Evolutionary conservation across 2,888 invertebrate genomes (phyloP), one percentile per base, ranked within the genome.

Genomic region (Drosophila planitibia): DNA sequence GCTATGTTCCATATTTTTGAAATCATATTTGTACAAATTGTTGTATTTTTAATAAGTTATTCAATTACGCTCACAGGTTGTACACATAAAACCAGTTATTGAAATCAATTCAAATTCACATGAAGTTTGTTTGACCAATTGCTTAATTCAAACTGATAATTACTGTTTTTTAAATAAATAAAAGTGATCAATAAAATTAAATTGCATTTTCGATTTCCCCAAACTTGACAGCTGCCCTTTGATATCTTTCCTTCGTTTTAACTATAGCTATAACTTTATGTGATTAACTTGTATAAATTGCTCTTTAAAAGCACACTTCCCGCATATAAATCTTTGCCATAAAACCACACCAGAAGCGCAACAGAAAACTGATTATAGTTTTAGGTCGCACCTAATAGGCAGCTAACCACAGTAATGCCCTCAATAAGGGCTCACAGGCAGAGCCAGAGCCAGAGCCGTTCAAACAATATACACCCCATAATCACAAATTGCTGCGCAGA

Each of bases 331-430:
- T n/a, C 41, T n/a, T 2, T 2, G 25, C 25, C 25, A 25, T 47
- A 47, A 25, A 16, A 47, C 2, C 2, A 6, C 44, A 22, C 41
- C 2, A 37, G 60, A 37, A 39, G 53, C 44, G 41, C 22, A 19
- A 16, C n/a, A 58, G 33, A 59, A 72, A 68, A 61, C 41, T 70
- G 70, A 67, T 69, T 74, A 79, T 82, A 82, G 76, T 88, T 74
- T 57, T 70, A 63, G 66, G 64, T 72, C 59, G 52, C 75, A 74
- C 75, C 90, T 77, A 80, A 80, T 77, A 76, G 80, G 49, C 70
- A 65, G 58, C 73, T 74, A 71, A 73, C 67, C 77, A 69, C 74
- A 66, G 71, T 75, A 76, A 81, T 81, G 30, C 52, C 67, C 47
- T 22, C 57, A 66, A 67, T 64, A 65, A 70, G 55, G 41, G 35